Evolutionary conservation across 2,113 vertebrate species (phyloP), one percentile per base, ranked within the genome.

Genomic region (Taxidea taxus): DNA sequence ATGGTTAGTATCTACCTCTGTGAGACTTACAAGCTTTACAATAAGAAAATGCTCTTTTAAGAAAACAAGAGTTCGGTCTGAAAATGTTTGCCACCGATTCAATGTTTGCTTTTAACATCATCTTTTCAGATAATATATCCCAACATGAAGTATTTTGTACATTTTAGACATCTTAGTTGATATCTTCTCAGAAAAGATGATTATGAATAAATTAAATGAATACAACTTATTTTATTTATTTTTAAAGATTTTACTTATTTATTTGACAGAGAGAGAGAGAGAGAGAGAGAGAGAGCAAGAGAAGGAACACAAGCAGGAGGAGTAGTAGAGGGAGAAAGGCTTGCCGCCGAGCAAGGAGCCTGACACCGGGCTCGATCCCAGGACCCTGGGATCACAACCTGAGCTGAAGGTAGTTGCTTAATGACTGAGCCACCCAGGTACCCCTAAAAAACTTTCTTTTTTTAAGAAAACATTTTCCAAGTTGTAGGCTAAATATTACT

Each of bases 401-500:
- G 58, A 60, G 23, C 23, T 11, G 23, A 27, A 60, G 56, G 58
- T 23, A 60, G 58, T 25, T 11, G 23, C 23, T 27, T 60, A 60
- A 60, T 25, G 58, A 60, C 23, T 27, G 58, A 60, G 58, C 58
- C 58, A 25, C 23, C 58, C 23, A 27, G 58, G 58, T 9, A 60
- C 58, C 58, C 58, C 58, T 60, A 60, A 60, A 60, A 60, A 54
- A 51, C 15, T 18, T 8, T 25, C n/a, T 60, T 60, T 56, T 60
- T 27, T 27, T 27, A 51, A 86, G 21, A 94, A 54, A 91, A 56
- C 29, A 82, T 87, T 83, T 95, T 82, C 23, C 85, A 31, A 91
- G n/a, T 91, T 85, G 23, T n/a, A 95, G 51, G 68, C 51, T 80
- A 91, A 83, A 58, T 75, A 90, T 54, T 87, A 87, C 29, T 95